Base-by-base conservation (phyloP, 1,140 invertebrate species). In the Eciton burchellii region DNA sequence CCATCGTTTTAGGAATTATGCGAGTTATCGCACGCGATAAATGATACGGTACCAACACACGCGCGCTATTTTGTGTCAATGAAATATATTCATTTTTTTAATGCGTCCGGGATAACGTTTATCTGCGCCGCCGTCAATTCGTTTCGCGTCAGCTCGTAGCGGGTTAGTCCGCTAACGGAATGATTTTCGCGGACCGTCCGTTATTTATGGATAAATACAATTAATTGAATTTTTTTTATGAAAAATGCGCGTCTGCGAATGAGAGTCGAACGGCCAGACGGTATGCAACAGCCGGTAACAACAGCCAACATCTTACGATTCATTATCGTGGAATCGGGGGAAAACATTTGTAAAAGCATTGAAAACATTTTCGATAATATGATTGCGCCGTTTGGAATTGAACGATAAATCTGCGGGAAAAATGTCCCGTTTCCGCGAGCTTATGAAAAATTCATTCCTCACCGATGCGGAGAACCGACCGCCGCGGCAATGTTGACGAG, bases 401-500 rank as follows among this genome's bases (percentile, higher is more conserved):
- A 56, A 79, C 49, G 62, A 56, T 79, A 70, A 68, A 54, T 76
- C 35, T n/a, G n/a, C 24, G 24, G 26, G 56, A 79, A 70, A n/a
- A 79, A 79, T 24, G 68, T 79, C 56, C 43, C 24, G 43, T 70
- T 21, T 45, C 41, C 41, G 1, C 12, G 29, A 68, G 43, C 35
- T 70, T 70, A 57, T 57, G 41, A 45, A 66, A 79, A 68, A 79
- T 79, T 70, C 52, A 79, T 70, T 79, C 21, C 3, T 56, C 24
- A 43, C 8, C 43, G 8, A 56, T 56, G 35, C 29, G 43, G 35
- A 79, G 57, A 29, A 57, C 43, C 54, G 62, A 77, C n/a, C n/a
- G 65, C 65, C 45, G 60, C 59, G 19, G 60, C 52, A 79, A 57
- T 70, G 63, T 56, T 56, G n/a, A 66, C 49, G 24, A 45, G 12